Conservation (phyloP, 2,113 vertebrate genomes). For the Equus quagga region DNA sequence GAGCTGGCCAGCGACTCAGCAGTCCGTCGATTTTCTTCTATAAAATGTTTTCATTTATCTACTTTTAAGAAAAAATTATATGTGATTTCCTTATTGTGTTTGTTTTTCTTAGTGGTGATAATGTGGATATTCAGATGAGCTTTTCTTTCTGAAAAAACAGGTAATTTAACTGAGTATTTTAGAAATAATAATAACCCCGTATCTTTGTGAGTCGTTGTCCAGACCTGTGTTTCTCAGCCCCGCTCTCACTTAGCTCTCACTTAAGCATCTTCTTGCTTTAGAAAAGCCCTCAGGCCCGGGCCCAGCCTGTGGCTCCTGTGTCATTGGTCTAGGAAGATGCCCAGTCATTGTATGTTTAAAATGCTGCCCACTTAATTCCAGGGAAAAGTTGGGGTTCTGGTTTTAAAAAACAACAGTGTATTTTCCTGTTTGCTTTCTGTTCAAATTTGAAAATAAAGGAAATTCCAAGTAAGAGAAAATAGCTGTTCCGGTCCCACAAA, state of each 20-base stretch:
- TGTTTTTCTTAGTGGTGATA: background rate
- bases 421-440: background rate
- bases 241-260: rapidly evolving
- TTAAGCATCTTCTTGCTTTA: rapidly evolving
- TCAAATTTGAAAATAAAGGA: slow-evolving; percentile 27
- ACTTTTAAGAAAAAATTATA: background rate
- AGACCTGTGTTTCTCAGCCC: background rate
- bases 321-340: background rate
- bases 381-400: background rate
- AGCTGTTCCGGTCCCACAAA: background rate
- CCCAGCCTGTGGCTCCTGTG: background rate
- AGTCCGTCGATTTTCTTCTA: background rate
- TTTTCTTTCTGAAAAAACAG: background rate
- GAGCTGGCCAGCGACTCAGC: background rate
- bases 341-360: background rate
- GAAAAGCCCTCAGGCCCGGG: background rate
- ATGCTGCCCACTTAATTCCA: background rate
- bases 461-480: background rate
- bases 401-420: background rate
- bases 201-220: background rate
- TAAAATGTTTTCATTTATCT: background rate
- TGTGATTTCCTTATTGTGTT: background rate
- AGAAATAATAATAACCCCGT: background rate
- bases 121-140: background rate
- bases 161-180: background rate